A percentile compares a stretch with the other conserved stretches of the same genome.
Evolutionary conservation across 2,888 invertebrate species (phyloP).

Genomic region (Carpatolechia fugitivella): DNA sequence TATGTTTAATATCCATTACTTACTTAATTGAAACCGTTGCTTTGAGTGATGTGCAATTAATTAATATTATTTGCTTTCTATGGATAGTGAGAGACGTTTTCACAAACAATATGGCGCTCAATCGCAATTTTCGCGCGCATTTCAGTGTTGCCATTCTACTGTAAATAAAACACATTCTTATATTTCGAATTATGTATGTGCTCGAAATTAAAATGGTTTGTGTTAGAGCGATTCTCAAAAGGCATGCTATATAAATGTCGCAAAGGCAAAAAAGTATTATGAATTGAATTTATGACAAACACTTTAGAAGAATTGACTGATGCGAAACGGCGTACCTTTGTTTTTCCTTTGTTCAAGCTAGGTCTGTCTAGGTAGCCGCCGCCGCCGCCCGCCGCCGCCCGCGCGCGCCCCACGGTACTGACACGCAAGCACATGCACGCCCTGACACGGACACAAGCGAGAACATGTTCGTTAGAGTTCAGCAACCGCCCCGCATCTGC

Average conservation of each 20-base stretch:
- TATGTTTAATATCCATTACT: not conserved
- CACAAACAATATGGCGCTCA: constrained; percentile 4
- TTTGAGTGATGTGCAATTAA: constrained; percentile 16
- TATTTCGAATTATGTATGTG: not conserved
- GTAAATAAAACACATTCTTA: not conserved
- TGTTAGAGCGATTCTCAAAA: constrained; percentile 12
- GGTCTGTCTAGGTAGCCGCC: constrained; percentile 78
- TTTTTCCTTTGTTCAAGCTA: constrained; percentile 79
- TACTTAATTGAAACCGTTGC: constrained; percentile 11
- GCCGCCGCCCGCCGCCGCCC: constrained; percentile 61
- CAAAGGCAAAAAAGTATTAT: constrained; percentile 34
- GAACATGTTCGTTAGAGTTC: too few species aligned
- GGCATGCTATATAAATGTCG: constrained; percentile 32
- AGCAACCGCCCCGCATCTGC: too few species aligned
- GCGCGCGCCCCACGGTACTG: constrained; percentile 69
- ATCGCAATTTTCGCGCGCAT: not conserved
- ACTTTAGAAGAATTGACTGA: constrained; percentile 72
- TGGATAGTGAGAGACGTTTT: constrained; percentile 8
- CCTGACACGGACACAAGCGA: constrained; percentile 17
- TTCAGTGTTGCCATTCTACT: not conserved
- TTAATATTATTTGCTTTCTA: constrained; percentile 17
- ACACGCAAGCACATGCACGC: constrained; percentile 42
- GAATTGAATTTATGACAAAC: constrained; percentile 41
- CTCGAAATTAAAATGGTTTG: not conserved
- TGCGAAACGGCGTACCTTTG: constrained; percentile 75